phyloP scores from a whole-genome alignment of 2,113 vertebrate species.

The Sphyrna mokarran region DNA sequence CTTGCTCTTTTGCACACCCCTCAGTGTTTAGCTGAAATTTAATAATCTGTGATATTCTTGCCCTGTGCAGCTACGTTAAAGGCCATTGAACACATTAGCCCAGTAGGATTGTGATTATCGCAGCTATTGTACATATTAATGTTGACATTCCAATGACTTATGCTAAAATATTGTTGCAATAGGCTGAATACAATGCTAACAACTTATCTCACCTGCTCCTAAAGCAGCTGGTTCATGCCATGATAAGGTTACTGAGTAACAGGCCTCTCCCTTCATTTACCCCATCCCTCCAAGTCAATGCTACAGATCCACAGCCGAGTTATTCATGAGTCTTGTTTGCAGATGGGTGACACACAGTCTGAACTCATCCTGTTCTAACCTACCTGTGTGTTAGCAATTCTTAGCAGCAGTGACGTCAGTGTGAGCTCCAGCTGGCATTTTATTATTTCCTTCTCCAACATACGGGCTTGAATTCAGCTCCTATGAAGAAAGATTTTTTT shows the following conservation, averaged over 20 bases:
- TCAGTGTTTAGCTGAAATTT: neutral
- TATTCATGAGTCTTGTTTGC: neutral
- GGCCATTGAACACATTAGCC: neutral
- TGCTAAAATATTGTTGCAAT: neutral
- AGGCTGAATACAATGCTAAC: neutral
- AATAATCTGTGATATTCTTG: neutral
- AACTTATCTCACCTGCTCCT: neutral
- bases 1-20: neutral
- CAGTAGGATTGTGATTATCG: slow-evolving; percentile 1
- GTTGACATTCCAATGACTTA: neutral
- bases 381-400: neutral
- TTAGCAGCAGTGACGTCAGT: neutral
- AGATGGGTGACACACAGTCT: neutral
- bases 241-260: neutral
- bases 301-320: neutral
- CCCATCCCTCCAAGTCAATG: neutral
- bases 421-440: neutral
- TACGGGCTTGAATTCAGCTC: neutral
- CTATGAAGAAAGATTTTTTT: neutral
- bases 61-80: neutral
- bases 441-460: neutral
- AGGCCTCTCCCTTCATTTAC: neutral
- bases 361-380: neutral
- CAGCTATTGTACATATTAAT: neutral
- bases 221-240: neutral